Conservation (phyloP, 2,113 vertebrate genomes). For the Daboia siamensis region DNA sequence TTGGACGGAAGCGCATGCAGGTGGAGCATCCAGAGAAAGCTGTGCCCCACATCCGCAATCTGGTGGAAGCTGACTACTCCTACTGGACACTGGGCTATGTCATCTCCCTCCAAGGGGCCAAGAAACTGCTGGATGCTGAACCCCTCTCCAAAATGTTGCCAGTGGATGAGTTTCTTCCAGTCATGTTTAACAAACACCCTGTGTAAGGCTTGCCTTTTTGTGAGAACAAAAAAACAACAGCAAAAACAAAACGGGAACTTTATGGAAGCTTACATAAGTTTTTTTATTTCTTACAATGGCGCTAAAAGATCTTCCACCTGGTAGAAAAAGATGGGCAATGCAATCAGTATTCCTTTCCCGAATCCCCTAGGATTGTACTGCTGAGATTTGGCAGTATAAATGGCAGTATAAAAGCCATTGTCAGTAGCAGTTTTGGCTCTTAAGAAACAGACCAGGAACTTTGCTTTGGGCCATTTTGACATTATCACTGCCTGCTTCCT, state of each 20-base stretch:
- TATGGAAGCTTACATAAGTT: background rate
- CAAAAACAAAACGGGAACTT: no score
- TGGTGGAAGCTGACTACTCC: constrained; percentile 90
- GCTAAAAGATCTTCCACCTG: background rate
- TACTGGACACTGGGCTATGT: constrained; percentile 91
- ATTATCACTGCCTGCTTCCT: background rate
- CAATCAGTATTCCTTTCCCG: background rate
- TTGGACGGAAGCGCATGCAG: constrained; percentile 92
- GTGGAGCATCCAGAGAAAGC: constrained; percentile 85
- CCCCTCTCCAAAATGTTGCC: constrained; percentile 84
- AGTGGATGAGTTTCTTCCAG: constrained; percentile 89
- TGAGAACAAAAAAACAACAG: accelerated
- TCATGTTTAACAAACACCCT: constrained; percentile 93
- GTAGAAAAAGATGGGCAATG: background rate
- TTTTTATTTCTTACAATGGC: background rate
- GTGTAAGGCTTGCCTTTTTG: constrained; percentile 73
- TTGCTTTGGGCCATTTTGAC: background rate
- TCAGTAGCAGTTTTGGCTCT: background rate
- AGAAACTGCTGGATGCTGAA: constrained; percentile 80
- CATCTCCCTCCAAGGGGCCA: constrained; percentile 84
- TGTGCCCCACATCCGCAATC: constrained; percentile 81
- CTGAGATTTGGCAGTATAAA: background rate
- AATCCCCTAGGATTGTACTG: background rate
- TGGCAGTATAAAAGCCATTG: background rate
- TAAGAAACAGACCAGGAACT: background rate